A percentile compares a stretch with the other conserved stretches of the same genome.
Evolutionary conservation across 1,140 invertebrate genomes (phyloP).

Genomic region (Mercenaria mercenaria): DNA sequence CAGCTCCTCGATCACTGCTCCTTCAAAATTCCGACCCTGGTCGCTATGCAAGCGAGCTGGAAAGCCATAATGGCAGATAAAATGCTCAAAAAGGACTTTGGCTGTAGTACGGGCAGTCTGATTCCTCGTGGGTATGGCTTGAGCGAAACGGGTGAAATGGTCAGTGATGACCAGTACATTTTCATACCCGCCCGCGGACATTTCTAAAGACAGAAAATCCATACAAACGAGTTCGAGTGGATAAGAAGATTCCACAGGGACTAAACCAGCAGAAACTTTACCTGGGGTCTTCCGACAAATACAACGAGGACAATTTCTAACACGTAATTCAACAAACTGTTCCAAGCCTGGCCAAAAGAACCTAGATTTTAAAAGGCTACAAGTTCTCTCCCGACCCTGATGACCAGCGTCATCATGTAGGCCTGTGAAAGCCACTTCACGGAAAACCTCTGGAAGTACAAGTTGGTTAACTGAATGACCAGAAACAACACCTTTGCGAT

Average conservation of each 20-base stretch:
- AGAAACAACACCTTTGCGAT: neutral
- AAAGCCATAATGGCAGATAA: slow-evolving; percentile 38
- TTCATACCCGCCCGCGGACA: slow-evolving; percentile 30
- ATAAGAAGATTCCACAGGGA: neutral
- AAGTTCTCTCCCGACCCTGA: neutral
- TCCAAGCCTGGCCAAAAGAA: slow-evolving; percentile 55
- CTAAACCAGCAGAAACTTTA: neutral
- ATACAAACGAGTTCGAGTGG: slow-evolving; percentile 61
- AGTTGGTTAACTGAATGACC: slow-evolving; percentile 10
- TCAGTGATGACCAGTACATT: slow-evolving; percentile 60
- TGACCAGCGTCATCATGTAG: slow-evolving; percentile 53
- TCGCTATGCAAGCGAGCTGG: too few relatives aligned
- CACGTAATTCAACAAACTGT: neutral
- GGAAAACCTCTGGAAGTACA: neutral
- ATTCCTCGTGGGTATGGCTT: slow-evolving; percentile 52
- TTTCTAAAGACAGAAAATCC: slow-evolving; percentile 58
- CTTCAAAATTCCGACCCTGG: slow-evolving; percentile 78
- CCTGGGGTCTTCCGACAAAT: slow-evolving; percentile 10
- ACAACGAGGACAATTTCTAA: slow-evolving; percentile 21
- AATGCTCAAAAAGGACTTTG: slow-evolving; percentile 49
- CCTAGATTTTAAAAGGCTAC: neutral
- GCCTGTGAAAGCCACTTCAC: neutral
- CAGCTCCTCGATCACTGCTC: slow-evolving; percentile 64
- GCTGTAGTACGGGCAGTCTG: slow-evolving; percentile 57
- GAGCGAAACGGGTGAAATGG: slow-evolving; percentile 42